phyloP scores from a whole-genome alignment of 2,113 vertebrate genomes.

The Heterochromis multidens region DNA sequence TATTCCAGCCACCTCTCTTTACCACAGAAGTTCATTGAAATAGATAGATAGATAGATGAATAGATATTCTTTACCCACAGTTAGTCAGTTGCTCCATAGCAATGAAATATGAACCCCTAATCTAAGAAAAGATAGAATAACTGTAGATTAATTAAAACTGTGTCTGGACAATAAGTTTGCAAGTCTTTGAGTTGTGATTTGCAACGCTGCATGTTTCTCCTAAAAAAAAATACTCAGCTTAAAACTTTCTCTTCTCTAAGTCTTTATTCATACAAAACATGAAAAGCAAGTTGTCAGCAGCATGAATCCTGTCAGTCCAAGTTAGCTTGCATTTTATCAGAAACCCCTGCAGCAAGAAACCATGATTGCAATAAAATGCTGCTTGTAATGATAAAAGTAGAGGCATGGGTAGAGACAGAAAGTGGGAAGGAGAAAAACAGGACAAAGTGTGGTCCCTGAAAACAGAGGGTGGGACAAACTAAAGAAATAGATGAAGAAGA shows the following conservation, averaged over 20 bases:
- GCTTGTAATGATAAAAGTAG: background rate
- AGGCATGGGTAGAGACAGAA: background rate
- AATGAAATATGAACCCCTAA: background rate
- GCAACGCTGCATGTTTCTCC: background rate
- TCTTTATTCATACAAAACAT: background rate
- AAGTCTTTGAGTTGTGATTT: background rate
- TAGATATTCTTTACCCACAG: background rate
- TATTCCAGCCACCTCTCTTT: constrained; percentile 34
- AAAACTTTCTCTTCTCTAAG: background rate
- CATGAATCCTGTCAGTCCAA: background rate
- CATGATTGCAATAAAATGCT: background rate
- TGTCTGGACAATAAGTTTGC: background rate
- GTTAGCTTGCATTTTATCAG: background rate
- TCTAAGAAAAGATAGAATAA: background rate
- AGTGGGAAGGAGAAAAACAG: background rate
- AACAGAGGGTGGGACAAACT: constrained; percentile 25
- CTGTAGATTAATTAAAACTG: background rate
- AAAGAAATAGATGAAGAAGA: background rate
- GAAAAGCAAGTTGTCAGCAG: background rate
- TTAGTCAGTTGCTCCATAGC: background rate
- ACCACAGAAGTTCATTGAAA: constrained; percentile 40
- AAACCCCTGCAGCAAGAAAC: background rate
- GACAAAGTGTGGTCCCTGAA: background rate
- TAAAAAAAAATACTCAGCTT: accelerated
- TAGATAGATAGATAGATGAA: background rate